Base-by-base conservation (phyloP, 2,113 vertebrate genomes). In the Aegithalos caudatus region DNA sequence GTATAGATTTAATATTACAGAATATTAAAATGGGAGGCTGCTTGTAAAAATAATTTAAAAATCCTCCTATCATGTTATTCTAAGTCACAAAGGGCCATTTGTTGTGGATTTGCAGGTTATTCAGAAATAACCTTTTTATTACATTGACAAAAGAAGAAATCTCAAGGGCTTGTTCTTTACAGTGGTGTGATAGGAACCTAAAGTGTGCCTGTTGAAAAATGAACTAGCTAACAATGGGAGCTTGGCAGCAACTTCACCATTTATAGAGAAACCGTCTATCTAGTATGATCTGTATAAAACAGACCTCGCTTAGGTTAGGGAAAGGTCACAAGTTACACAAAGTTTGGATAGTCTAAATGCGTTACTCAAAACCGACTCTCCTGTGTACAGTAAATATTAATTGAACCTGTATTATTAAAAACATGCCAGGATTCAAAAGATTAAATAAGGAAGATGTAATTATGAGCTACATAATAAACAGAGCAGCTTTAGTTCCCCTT, bases 391-490 rank as follows among this genome's bases (percentile, higher is more conserved):
- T 98, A 98, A 98, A 98, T 97, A 93, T 95, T 92, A 77, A 97
- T 95, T 97, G 98, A 98, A 97, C 97, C 96, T 95, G 92, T 96
- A 96, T 97, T 98, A 97, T 91, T 98, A 98, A 98, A 98, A 98
- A 92, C 90, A 77, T 97, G 94, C 96, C 98, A 98, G 96, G 97
- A 98, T 98, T 98, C 98, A 96, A 98, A 97, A 98, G 96, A 98
- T 98, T 98, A 98, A 98, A 98, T 97, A 98, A 98, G 98, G 97
- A 98, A 98, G 98, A 98, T 98, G 98, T 98, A 98, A 98, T 98
- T 98, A 98, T 97, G 97, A 98, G 97, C 98, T 98, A 98, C 98
- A 98, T 97, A 98, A 98, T 99, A 98, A 98, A 98, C 98, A 98
- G 97, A 97, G 96, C 97, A 95, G 97, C 98, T 98, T 98, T 97